Evolutionary conservation across 2,113 vertebrate genomes (phyloP).

Genomic region (Rhabdornis inornatus): DNA sequence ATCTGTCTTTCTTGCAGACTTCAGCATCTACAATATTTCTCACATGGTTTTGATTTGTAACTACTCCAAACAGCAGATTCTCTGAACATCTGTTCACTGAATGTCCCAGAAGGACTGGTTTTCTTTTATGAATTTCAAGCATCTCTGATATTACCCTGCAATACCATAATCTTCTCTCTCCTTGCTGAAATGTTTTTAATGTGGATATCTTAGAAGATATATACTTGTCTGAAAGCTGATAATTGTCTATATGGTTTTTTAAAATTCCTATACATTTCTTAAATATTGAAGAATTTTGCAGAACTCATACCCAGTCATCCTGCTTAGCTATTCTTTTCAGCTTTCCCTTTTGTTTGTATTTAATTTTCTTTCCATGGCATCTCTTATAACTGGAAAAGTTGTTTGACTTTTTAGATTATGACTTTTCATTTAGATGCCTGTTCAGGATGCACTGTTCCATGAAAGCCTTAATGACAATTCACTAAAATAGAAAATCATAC

Average conservation of each 20-base stretch:
- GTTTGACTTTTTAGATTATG: not conserved
- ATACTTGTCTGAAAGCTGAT: not conserved
- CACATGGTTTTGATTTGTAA: not conserved
- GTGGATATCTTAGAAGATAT: not conserved
- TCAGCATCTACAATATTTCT: not conserved
- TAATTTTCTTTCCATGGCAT: not conserved
- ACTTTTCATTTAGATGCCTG: not conserved
- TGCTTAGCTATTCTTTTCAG: not conserved
- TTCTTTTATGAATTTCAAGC: not conserved
- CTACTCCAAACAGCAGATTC: slow-evolving; percentile 1
- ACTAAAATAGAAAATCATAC: not conserved
- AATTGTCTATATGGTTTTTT: not conserved
- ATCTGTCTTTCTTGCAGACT: not conserved
- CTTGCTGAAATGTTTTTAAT: not conserved
- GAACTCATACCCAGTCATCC: not conserved
- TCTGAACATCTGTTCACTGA: slow-evolving; percentile 23
- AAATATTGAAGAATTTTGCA: not conserved
- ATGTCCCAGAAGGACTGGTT: not conserved
- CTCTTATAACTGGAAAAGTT: not conserved
- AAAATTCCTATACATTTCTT: not conserved
- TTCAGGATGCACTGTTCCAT: not conserved
- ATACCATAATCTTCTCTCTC: not conserved
- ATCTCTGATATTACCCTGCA: not conserved
- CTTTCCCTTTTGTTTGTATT: not conserved
- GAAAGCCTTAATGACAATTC: not conserved